A percentile compares a stretch with the other conserved stretches of the same genome.
phyloP scores from a whole-genome alignment of 2,888 invertebrate genomes.

The Odontomyia ornata region DNA sequence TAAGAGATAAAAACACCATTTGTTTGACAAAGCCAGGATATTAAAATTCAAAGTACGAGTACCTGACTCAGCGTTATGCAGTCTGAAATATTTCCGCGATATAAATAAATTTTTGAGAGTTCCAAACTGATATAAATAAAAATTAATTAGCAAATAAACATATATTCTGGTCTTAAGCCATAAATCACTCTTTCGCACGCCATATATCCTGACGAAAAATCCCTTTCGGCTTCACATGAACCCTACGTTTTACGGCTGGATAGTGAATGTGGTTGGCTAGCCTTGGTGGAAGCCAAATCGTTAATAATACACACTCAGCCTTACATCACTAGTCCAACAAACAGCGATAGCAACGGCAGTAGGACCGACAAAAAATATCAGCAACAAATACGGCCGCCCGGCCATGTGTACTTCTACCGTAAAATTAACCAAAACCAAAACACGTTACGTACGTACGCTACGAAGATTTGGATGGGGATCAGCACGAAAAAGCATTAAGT shows the following conservation, averaged over 20 bases:
- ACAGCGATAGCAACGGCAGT: neutral
- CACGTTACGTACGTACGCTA: slow-evolving; percentile 5
- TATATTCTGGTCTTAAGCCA: slow-evolving; percentile 4
- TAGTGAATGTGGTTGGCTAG: slow-evolving; percentile 27
- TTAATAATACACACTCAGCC: slow-evolving; percentile 13
- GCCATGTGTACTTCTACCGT: slow-evolving; percentile 16
- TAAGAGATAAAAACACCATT: too few species aligned
- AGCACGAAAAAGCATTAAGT: slow-evolving; percentile 31
- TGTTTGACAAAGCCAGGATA: too few species aligned
- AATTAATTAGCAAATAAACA: slow-evolving; percentile 38
- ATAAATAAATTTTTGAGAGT: neutral
- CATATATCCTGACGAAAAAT: slow-evolving; percentile 33
- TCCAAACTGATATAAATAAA: slow-evolving; percentile 10
- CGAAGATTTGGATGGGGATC: slow-evolving; percentile 23
- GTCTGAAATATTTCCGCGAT: neutral
- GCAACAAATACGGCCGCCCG: neutral
- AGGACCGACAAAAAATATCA: too few species aligned
- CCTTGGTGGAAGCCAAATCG: slow-evolving; percentile 12
- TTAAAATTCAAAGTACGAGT: too few species aligned
- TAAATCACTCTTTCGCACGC: slow-evolving; percentile 24
- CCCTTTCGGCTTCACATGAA: slow-evolving; percentile 27
- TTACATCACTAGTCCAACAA: neutral
- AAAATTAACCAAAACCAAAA: slow-evolving; percentile 39
- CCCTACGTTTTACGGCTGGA: slow-evolving; percentile 15
- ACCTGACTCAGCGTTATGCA: too few species aligned